Evolutionary conservation across 2,888 invertebrate species (phyloP), one percentile per base, ranked within the genome.

Genomic region (Dorcus hopei): DNA sequence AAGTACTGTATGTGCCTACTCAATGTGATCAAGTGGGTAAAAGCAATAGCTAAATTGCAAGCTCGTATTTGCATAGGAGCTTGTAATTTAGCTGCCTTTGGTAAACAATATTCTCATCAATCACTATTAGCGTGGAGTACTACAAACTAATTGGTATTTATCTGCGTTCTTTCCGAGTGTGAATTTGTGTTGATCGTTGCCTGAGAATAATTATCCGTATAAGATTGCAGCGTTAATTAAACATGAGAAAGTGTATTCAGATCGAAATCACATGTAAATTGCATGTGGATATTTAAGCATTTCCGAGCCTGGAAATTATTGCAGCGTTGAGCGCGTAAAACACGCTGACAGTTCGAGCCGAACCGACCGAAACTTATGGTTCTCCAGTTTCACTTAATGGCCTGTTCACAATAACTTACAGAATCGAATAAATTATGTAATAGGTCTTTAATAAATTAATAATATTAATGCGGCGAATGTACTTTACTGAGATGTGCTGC

Each of bases 391-490:
- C 45, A 45, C 19, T 45, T 45, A 23, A 19, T 45, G 41, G 51
- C 26, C 26, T 57, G 57, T 57, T 57, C 57, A 57, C 54, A 52
- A 61, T 61, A 59, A 59, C 58, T 63, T 57, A 61, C 51, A 41
- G 54, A 58, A 49, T 43, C 56, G 49, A 48, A 53, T 58, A 58
- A 60, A 60, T 60, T 38, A 45, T 41, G 53, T 53, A 60, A 58
- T 52, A 53, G 57, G 49, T 50, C 62, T 58, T 58, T 60, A 59
- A 64, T 64, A 62, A 62, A 62, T 64, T 64, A 64, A 57, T 54
- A 38, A 59, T 61, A 64, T 64, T 64, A 64, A 64, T 64, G 64
- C 56, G 55, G 38, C 60, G 59, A 54, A 59, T 68, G 67, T 65
- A 67, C 62, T 63, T 65, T 62, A 62, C 59, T 57, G 60, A 59